Evolutionary conservation across 2,888 invertebrate genomes (phyloP).

Genomic region (Corbicula japonica): DNA sequence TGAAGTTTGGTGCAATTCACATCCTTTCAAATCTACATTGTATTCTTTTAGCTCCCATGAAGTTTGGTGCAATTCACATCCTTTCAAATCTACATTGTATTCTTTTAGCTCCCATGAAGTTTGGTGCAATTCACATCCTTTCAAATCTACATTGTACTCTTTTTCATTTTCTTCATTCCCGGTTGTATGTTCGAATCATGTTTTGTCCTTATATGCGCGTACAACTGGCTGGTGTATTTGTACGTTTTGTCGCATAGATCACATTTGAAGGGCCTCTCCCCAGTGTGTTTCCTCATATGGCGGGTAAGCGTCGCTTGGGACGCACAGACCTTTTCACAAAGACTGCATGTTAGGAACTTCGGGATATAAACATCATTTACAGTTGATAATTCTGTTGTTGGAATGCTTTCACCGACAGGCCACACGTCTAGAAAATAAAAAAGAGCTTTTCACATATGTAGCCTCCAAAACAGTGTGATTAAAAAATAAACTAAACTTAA

Average conservation of each 20-base stretch:
- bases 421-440: neutral
- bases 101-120: neutral
- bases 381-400: neutral
- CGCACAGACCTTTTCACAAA: neutral
- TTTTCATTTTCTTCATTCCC: neutral
- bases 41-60: neutral
- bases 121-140: neutral
- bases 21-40: neutral
- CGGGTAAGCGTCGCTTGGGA: neutral
- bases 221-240: neutral
- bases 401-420: neutral
- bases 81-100: neutral
- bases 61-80: neutral
- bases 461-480: neutral
- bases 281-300: constrained; percentile 6
- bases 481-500: neutral
- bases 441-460: neutral
- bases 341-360: no score
- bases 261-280: neutral
- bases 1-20: neutral
- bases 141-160: neutral
- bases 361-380: no score
- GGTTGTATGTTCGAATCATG: neutral
- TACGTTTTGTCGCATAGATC: neutral
- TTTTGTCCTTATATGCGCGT: neutral